Evolutionary conservation across 2,113 vertebrate species (phyloP).

Genomic region (Uria aalge): DNA sequence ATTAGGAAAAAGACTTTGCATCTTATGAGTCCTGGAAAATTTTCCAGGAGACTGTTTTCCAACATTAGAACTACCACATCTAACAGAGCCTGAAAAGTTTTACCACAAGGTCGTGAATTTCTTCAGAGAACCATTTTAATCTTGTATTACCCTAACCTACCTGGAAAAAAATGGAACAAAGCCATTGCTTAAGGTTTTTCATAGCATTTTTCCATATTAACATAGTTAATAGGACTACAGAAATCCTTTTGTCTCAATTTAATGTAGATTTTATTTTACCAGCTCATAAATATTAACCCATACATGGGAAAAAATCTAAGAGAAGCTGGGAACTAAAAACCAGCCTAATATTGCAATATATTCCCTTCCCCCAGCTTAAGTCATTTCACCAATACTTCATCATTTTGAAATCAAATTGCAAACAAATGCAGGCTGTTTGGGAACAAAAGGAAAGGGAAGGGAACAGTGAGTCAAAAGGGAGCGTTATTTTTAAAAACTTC

Average conservation of each 20-base stretch:
- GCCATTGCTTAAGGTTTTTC: not conserved
- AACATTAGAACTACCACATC: constrained; percentile 28
- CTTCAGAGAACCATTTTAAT: constrained; percentile 22
- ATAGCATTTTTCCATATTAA: constrained; percentile 33
- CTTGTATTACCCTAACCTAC: not conserved
- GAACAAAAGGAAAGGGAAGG: not conserved
- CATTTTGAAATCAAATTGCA: not conserved
- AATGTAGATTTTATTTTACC: not conserved
- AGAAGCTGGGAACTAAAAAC: not conserved
- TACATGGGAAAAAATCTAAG: not conserved
- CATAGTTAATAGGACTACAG: not conserved
- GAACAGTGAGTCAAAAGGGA: not conserved
- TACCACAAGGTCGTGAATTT: not conserved
- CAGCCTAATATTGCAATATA: not conserved
- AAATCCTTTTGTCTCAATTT: constrained; percentile 18
- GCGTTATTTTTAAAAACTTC: not conserved
- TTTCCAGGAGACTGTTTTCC: constrained; percentile 8
- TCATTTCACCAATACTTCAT: not conserved
- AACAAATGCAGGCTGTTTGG: not conserved
- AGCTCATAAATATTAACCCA: constrained; percentile 1
- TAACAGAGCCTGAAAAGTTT: constrained; percentile 6
- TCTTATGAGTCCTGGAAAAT: not conserved
- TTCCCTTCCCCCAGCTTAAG: not conserved
- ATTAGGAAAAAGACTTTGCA: not conserved
- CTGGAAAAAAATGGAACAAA: not conserved